These are phyloP conservation scores for Buphagus erythrorhynchus DNA, from an alignment of 2,797 vertebrate genomes.

Conservation along the genomic window DNA sequence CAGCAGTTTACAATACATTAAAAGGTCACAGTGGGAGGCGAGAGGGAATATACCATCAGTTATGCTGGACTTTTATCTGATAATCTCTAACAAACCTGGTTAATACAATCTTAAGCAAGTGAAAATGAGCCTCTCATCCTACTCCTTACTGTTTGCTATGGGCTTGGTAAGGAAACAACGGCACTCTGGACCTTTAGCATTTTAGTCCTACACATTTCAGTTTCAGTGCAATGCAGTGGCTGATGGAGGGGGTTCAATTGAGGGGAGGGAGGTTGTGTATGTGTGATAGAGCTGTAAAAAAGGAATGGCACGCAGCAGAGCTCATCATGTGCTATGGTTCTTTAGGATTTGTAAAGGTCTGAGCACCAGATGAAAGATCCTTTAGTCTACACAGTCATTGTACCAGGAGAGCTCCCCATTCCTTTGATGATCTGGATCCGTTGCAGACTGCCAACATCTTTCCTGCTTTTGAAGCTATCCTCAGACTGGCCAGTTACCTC, in stretches of 20 bases:
- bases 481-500: not conserved
- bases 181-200: not conserved
- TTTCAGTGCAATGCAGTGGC: not conserved
- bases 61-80: not conserved
- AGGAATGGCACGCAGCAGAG: not conserved
- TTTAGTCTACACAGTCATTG: not conserved
- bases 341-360: not conserved
- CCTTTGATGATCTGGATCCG: not conserved
- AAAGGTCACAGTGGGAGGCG: slow-evolving; percentile 24
- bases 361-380: not conserved
- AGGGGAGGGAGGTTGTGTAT: not conserved
- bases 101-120: not conserved
- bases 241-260: not conserved
- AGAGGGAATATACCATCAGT: not conserved
- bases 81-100: not conserved
- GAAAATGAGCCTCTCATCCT: not conserved
- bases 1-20: slow-evolving; percentile 9
- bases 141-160: not conserved
- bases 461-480: not conserved
- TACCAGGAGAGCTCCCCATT: not conserved
- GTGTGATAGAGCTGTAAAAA: not conserved
- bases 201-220: not conserved
- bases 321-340: not conserved
- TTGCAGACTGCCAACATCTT: not conserved
- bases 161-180: not conserved